Conservation (phyloP, 2,113 vertebrate genomes). For the Lagenorhynchus albirostris region DNA sequence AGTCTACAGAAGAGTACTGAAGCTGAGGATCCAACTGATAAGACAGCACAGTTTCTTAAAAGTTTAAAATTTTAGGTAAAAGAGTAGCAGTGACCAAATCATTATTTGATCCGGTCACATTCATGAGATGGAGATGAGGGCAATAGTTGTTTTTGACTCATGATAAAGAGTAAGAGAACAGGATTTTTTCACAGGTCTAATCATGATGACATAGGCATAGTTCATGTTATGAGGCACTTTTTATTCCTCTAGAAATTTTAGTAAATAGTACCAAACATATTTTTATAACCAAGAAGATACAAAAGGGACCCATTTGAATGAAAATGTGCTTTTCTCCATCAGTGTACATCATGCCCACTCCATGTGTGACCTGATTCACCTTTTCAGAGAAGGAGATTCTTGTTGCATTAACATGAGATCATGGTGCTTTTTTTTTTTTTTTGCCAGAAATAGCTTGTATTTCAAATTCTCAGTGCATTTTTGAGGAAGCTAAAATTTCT, state of each 20-base stretch:
- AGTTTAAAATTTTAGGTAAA: not conserved
- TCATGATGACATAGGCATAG: not conserved
- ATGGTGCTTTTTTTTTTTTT: not conserved
- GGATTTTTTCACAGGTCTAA: not conserved
- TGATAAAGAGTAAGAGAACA: not conserved
- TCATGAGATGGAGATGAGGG: not conserved
- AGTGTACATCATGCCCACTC: not conserved
- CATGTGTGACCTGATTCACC: not conserved
- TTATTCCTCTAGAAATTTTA: not conserved
- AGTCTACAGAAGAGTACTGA: not conserved
- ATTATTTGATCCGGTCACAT: not conserved
- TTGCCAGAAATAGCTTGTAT: not conserved
- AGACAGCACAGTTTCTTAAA: not conserved
- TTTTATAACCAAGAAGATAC: not conserved
- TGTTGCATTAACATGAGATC: not conserved
- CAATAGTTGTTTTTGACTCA: not conserved
- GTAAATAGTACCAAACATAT: not conserved
- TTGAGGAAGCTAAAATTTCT: not conserved
- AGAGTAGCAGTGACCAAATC: not conserved
- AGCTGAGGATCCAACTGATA: not conserved
- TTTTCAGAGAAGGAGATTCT: not conserved
- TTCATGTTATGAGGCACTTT: not conserved
- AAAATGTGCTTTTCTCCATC: not conserved
- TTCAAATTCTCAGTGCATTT: not conserved
- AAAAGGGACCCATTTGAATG: not conserved